Base-by-base conservation (phyloP, 2,888 invertebrate species). In the Cheilosia grossa region DNA sequence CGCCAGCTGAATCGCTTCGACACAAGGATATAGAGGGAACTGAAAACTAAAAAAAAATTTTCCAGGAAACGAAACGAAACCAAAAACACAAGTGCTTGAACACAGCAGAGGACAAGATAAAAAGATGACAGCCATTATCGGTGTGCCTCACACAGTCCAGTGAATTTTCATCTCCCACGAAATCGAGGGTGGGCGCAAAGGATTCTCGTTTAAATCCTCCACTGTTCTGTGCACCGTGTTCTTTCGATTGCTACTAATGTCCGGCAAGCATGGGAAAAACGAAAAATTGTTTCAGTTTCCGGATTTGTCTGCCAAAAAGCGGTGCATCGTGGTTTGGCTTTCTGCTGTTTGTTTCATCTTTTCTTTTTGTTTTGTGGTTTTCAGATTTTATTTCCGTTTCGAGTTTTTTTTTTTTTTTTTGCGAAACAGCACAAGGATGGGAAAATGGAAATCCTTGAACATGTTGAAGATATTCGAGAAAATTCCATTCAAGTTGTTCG, bases 231-330 rank as follows among this genome's bases (percentile, higher is more conserved):
- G 37, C 47, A 44, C 79, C 53, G 51, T 79, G 69, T 75, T 80
- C 53, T 70, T 70, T 75, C 81, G 66, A 85, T 81, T 81, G 61
- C 67, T 66, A 51, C 85, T 81, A 75, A 77, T 81, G 81, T 77
- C 85, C 85, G 66, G 64, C 64, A 21, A 63, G 37, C 37, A 66
- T 53, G 13, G 37, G 13, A 9, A 42, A 13, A 33, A 47, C 30
- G 42, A 53, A 69, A 72, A 81, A 64, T 30, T 51, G 66, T 75
- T 75, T 80, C 59, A 66, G 81, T 81, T 85, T 85, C 85, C 85
- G 85, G 85, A 75, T 85, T 77, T 85, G 80, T 85, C 66, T 85
- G 85, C 85, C 85, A 81, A 85, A 85, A 85, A 85, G 81, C 75
- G 75, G 75, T 81, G 75, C 66, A 81, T 72, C 70, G 81, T 81